Conservation (phyloP, 37 sponge, comb jelly and placozoan genomes). For the Aphrocallistes beatrix region DNA sequence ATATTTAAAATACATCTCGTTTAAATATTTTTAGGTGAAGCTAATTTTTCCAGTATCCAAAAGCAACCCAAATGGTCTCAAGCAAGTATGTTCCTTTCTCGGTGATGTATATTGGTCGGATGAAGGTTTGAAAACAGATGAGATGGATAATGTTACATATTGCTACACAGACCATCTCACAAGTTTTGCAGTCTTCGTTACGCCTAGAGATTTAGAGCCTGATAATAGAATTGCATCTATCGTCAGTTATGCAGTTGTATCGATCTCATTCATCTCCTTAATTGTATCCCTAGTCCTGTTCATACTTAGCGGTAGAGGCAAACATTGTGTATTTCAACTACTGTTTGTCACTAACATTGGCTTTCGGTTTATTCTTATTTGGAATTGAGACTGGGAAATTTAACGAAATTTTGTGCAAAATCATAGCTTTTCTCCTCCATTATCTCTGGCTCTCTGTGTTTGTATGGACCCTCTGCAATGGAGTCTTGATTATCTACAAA, state of each 20-base stretch:
- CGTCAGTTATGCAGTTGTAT: not conserved
- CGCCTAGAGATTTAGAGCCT: not conserved
- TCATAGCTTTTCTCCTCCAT: not conserved
- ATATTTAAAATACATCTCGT: no score
- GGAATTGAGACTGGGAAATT: not conserved
- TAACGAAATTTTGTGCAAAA: not conserved
- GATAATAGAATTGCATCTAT: not conserved
- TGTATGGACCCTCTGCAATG: constrained; percentile 14
- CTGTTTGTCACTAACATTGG: not conserved
- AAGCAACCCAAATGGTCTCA: no score
- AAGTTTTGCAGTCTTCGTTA: constrained; percentile 10
- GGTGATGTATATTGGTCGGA: not conserved
- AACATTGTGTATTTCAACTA: constrained; percentile 1
- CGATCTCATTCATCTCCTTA: not conserved
- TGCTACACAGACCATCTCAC: constrained; percentile 7
- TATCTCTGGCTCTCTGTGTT: constrained; percentile 3
- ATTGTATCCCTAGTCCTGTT: not conserved
- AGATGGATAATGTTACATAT: not conserved
- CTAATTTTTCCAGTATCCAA: not conserved
- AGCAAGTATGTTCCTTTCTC: not conserved
- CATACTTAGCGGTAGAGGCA: not conserved
- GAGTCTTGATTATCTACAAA: not conserved
- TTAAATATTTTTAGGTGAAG: not conserved
- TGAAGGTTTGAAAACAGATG: not conserved
- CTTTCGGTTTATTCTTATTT: not conserved